phyloP scores from a whole-genome alignment of 1,140 invertebrate species.

The Copidosoma floridanum region DNA sequence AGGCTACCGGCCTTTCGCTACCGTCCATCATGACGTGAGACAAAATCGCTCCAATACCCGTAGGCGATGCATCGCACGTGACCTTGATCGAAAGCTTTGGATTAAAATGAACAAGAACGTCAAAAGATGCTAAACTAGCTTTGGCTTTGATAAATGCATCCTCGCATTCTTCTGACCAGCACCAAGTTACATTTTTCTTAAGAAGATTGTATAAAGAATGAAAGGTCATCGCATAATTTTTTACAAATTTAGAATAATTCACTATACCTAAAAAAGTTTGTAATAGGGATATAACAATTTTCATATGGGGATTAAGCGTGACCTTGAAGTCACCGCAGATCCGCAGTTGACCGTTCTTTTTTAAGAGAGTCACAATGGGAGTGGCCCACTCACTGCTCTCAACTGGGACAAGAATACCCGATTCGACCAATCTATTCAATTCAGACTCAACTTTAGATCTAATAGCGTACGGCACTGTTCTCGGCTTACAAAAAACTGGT shows the following conservation, averaged over 20 bases:
- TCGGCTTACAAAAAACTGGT: background rate
- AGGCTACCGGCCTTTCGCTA: slow-evolving; percentile 41
- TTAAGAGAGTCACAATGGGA: slow-evolving; percentile 47
- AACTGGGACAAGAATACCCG: slow-evolving; percentile 33
- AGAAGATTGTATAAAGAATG: slow-evolving; percentile 27
- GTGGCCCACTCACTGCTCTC: slow-evolving; percentile 48
- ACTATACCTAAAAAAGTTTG: slow-evolving; percentile 40
- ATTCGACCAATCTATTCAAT: slow-evolving; percentile 29
- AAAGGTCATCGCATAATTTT: slow-evolving; percentile 27
- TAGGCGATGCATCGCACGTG: too few species aligned
- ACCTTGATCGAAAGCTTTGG: too few species aligned
- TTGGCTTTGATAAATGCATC: slow-evolving; percentile 53
- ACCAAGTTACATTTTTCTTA: slow-evolving; percentile 7
- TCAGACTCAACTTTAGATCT: slow-evolving; percentile 33
- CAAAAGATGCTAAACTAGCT: slow-evolving; percentile 30
- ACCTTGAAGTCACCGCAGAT: slow-evolving; percentile 50
- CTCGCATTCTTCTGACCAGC: slow-evolving; percentile 31
- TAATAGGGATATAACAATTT: slow-evolving; percentile 23
- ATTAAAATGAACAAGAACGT: slow-evolving; percentile 33
- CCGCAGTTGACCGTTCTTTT: slow-evolving; percentile 42
- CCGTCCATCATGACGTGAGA: slow-evolving; percentile 26
- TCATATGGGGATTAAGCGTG: slow-evolving; percentile 28
- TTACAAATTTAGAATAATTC: slow-evolving; percentile 32
- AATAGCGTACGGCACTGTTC: slow-evolving; percentile 38
- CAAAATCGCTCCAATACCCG: too few species aligned